These are phyloP conservation scores for Thryonomys swinderianus DNA, from an alignment of 2,113 vertebrate genomes.

Conservation along the genomic window DNA sequence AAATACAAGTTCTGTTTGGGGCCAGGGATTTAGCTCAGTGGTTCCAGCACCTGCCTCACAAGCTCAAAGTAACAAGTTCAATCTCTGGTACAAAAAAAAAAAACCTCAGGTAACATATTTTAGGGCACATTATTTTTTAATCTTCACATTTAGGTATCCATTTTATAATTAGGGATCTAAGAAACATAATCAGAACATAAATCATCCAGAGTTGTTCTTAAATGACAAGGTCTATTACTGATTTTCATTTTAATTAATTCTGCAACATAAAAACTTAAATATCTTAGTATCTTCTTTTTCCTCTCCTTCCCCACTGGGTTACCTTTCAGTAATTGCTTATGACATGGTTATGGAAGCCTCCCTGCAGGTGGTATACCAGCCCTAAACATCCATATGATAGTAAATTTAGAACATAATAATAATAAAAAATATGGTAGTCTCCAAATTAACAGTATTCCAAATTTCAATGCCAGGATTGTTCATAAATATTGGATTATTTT, in stretches of 20 bases:
- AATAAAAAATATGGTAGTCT: neutral
- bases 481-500: neutral
- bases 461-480: neutral
- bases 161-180: slow-evolving; percentile 4
- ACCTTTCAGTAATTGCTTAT: neutral
- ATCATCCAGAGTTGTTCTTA: slow-evolving; percentile 28
- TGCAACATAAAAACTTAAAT: neutral
- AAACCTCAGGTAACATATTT: too few species aligned
- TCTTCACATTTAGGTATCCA: neutral
- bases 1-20: slow-evolving; percentile 20
- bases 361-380: neutral
- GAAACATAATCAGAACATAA: neutral
- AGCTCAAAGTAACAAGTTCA: too few species aligned
- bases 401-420: neutral
- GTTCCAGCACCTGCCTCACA: too few species aligned
- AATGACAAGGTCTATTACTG: neutral
- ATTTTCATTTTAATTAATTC: slow-evolving; percentile 27
- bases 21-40: neutral
- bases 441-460: neutral
- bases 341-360: neutral
- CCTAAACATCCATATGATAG: neutral
- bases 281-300: neutral
- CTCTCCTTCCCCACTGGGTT: neutral
- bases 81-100: too few species aligned
- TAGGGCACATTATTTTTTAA: neutral